Base-by-base conservation (phyloP, 2,797 vertebrate species). In the Prunella strophiata region DNA sequence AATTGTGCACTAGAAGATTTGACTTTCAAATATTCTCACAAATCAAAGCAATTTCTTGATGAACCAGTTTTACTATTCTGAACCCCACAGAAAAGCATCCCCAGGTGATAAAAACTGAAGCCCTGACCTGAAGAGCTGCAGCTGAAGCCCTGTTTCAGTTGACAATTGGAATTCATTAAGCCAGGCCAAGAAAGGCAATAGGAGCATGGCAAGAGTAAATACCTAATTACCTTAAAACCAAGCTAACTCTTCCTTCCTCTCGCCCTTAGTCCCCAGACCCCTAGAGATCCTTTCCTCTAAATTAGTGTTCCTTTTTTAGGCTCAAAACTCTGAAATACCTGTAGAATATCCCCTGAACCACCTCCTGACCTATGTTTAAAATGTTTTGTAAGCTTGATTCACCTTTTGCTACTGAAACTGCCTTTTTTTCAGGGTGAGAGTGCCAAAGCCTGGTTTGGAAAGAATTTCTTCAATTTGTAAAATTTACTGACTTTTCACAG, bases 341-440 rank as follows among this genome's bases (percentile, higher is more conserved):
- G 25, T 30, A 47, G n/a, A 62, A 17, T 83, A 76, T 79, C 30
- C 52, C 20, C 40, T 45, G 45, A 75, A 59, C 40, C 5, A 82
- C 10, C 22, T 82, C 7, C 47, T 42, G 59, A 45, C 5, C 4
- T 9, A 11, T 14, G 4, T 26, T 34, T 7, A 8, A 11, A 54
- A 42, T 3, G 3, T 58, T 93, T 87, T 85, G 10, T 66, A 26
- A 50, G 22, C 19, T 89, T 30, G 11, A 67, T 83, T 83, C 13
- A 38, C 9, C 43, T 74, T 84, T 84, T 77, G 45, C 62, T 74
- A 25, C 30, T 42, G n/a, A 62, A 88, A 45, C 14, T 70, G 13
- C 25, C 1, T 1, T 42, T 70, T 26, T 66, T 27, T 23, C 13
- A 13, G 30, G 29, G 4, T 0, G 0, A 48, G 16, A 48, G 18